Evolutionary conservation across 2,888 invertebrate species (phyloP), one percentile per base, ranked within the genome.

Genomic region (Drepanosiphum platanoidis): DNA sequence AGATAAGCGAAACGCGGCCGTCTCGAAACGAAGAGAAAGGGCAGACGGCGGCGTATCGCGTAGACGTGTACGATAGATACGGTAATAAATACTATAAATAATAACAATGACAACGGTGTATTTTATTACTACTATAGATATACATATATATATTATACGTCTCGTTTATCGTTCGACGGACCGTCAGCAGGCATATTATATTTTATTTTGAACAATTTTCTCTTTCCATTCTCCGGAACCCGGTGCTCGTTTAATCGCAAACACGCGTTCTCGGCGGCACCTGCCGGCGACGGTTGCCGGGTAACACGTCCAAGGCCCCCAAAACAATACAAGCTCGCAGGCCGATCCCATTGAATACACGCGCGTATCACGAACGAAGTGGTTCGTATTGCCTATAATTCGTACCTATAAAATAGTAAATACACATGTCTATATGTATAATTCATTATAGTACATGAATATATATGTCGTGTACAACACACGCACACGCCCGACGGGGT

Each of bases 201-300:
- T n/a, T n/a, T n/a, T n/a, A n/a, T n/a, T n/a, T n/a, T n/a, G n/a
- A n/a, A n/a, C n/a, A n/a, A n/a, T 61, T 58, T 58, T 7, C 3
- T 58, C n/a, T n/a, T 61, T 27, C 13, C 9, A 3, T 61, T 9
- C 11, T 42, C 9, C 27, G 1, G 27, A 8, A 27, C 7, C 27
- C 3, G 42, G 8, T 11, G 42, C 42, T 42, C 61, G 61, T 61
- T 58, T 34, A 27, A 46, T 11, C 46, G 22, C 34, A 68, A 30
- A 32, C 46, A 74, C 46, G 39, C 34, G 27, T 18, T 70, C 36
- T 4, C 22, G 1, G 8, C 77, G 68, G 52, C 72, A 32, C 46
- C 81, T 36, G 77, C 75, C 64, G 27, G 34, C 58, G 22, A 15
- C 77, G 68, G 84, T 84, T 84, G 84, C 84, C 58, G 77, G 84